Percentiles rank a stretch among this genome's conserved stretches.
phyloP scores from a whole-genome alignment of 2,797 vertebrate species.

The Pseudopleuronectes americanus region DNA sequence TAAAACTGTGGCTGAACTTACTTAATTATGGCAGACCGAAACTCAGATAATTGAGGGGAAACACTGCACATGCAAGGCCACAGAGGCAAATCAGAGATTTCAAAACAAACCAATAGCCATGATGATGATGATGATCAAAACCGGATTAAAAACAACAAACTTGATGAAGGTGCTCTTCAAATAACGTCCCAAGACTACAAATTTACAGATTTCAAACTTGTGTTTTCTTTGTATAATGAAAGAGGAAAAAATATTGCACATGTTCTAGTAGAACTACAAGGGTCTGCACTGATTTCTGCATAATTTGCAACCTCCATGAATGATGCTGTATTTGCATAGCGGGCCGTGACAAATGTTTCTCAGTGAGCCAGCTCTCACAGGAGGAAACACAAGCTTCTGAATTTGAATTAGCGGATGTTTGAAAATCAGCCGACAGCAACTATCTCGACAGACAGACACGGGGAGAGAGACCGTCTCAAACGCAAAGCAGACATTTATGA shows the following conservation, averaged over 20 bases:
- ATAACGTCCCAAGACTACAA: background rate
- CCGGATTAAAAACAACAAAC: background rate
- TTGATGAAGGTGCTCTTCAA: background rate
- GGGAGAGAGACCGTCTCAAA: conserved; percentile 29
- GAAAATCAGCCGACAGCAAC: conserved; percentile 59
- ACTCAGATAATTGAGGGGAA: too few relatives aligned
- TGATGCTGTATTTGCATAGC: conserved; percentile 67
- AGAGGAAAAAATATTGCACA: background rate
- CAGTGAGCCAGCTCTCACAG: conserved; percentile 56
- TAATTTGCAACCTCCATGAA: conserved; percentile 53
- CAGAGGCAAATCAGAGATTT: conserved; percentile 30
- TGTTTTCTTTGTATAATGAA: conserved; percentile 1
- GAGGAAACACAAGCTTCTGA: conserved; percentile 65
- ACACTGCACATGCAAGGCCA: background rate
- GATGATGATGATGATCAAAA: conserved; percentile 8
- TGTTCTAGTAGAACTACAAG: conserved; percentile 6
- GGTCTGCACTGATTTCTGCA: conserved; percentile 50
- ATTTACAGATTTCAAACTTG: conserved; percentile 1
- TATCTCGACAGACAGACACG: conserved; percentile 57
- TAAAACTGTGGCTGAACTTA: too few relatives aligned
- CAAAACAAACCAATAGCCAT: conserved; percentile 21
- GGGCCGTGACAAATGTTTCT: conserved; percentile 51
- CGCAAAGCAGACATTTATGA: conserved; percentile 38
- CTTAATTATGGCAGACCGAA: too few relatives aligned
- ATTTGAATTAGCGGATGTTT: conserved; percentile 71